phyloP scores from a whole-genome alignment of 2,113 vertebrate species.

The Deroptyus accipitrinus region DNA sequence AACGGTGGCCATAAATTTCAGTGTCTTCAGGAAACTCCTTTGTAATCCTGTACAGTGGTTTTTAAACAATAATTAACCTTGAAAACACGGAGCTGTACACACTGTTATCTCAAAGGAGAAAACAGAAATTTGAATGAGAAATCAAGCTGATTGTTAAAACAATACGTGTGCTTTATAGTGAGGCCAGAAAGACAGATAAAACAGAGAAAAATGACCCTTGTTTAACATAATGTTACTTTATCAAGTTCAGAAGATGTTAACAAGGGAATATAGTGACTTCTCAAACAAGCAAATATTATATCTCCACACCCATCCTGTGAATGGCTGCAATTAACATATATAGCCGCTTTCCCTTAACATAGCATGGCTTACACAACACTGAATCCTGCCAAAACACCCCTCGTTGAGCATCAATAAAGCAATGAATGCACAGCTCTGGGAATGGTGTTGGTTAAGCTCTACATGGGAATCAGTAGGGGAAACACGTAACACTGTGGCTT shows the following conservation, averaged over 20 bases:
- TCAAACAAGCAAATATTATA: constrained; percentile 13
- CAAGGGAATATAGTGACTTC: background rate
- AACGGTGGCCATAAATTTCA: background rate
- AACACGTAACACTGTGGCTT: constrained; percentile 47
- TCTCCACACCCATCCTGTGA: background rate
- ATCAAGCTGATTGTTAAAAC: background rate
- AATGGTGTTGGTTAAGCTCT: constrained; percentile 40
- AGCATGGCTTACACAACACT: background rate
- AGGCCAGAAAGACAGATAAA: background rate
- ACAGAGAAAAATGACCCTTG: background rate
- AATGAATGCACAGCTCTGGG: background rate
- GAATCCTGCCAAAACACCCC: constrained; percentile 4
- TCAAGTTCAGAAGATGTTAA: background rate
- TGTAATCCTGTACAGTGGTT: background rate
- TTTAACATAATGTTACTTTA: background rate
- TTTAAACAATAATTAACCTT: background rate
- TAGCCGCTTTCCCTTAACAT: constrained; percentile 1
- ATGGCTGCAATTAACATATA: background rate
- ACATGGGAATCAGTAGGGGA: constrained; percentile 27
- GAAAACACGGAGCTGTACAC: background rate
- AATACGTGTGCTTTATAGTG: background rate
- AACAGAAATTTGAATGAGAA: background rate
- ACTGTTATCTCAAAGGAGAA: background rate
- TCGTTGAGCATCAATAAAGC: background rate
- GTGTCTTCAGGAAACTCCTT: background rate